phyloP scores from a whole-genome alignment of 2,113 vertebrate genomes.

The Aythya baeri region DNA sequence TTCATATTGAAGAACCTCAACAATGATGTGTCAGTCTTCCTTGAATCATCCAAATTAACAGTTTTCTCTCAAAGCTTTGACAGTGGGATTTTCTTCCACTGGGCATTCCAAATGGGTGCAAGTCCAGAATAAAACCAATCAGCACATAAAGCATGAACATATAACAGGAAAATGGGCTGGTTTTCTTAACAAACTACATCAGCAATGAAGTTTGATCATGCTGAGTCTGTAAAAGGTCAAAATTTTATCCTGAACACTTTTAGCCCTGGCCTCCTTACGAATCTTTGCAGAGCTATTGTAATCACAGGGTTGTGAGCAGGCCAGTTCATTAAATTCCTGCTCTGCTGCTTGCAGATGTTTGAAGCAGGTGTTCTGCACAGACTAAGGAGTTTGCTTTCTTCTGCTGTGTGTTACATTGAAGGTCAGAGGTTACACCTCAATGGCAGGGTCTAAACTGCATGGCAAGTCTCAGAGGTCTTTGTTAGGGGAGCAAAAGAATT shows the following conservation, averaged over 20 bases:
- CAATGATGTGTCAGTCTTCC: not conserved
- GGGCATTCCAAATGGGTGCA: not conserved
- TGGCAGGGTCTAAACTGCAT: slow-evolving; percentile 40
- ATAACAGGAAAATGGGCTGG: not conserved
- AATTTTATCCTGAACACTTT: not conserved
- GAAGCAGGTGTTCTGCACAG: slow-evolving; percentile 59
- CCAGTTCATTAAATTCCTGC: not conserved
- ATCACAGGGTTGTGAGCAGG: not conserved
- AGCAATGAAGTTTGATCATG: not conserved
- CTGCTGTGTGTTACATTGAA: not conserved
- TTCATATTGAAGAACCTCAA: not conserved
- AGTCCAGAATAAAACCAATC: not conserved
- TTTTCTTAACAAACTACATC: not conserved
- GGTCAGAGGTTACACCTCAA: slow-evolving; percentile 59
- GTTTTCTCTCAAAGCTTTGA: not conserved
- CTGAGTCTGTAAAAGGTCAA: not conserved
- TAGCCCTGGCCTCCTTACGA: not conserved
- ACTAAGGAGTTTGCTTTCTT: slow-evolving; percentile 35
- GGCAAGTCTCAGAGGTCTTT: slow-evolving; percentile 54
- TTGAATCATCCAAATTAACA: not conserved
- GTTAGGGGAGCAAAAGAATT: slow-evolving; percentile 50
- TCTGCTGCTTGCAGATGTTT: slow-evolving; percentile 48
- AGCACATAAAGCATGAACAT: not conserved
- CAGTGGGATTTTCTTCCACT: not conserved
- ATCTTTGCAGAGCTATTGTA: not conserved